These are phyloP conservation scores for Casuarius casuarius DNA, from an alignment of 2,113 vertebrate species.

Conservation along the genomic window DNA sequence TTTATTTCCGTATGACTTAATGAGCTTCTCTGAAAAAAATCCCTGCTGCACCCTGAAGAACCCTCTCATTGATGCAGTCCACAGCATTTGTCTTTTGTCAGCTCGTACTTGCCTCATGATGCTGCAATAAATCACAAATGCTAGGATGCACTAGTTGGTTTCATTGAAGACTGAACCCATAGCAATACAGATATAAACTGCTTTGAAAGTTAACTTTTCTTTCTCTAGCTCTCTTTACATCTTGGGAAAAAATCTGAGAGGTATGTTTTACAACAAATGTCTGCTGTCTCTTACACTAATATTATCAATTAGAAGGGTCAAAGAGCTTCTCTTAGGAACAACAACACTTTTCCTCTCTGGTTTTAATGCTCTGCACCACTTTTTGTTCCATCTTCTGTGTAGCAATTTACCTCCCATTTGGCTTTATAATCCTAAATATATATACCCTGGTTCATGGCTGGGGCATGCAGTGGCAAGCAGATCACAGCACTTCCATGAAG, in stretches of 20 bases:
- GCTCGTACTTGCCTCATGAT: not conserved
- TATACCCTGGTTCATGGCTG: conserved; percentile 10
- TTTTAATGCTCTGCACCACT: conserved; percentile 26
- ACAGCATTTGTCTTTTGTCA: conserved; percentile 41
- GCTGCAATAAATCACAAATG: conserved; percentile 59
- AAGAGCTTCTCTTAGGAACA: conserved; percentile 64
- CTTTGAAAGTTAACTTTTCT: conserved; percentile 47
- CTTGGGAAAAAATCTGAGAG: conserved; percentile 14
- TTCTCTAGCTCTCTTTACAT: not conserved
- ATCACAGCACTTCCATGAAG: conserved; percentile 48
- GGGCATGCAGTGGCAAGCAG: conserved; percentile 19
- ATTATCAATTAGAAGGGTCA: conserved; percentile 67
- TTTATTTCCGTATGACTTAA: conserved; percentile 4
- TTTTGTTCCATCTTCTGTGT: conserved; percentile 36
- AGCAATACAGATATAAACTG: conserved; percentile 42
- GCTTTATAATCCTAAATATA: conserved; percentile 51
- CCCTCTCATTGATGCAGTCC: conserved; percentile 38
- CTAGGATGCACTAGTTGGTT: conserved; percentile 3
- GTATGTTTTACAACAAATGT: conserved; percentile 24
- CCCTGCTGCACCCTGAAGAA: conserved; percentile 2
- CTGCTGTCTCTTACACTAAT: conserved; percentile 63
- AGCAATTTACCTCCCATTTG: conserved; percentile 38
- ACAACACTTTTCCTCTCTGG: conserved; percentile 42
- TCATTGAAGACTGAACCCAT: not conserved
- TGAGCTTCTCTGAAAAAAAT: not conserved